A percentile compares a stretch with the other conserved stretches of the same genome.
Conservation (phyloP, 2,797 vertebrate genomes). For the Novumbra hubbsi region DNA sequence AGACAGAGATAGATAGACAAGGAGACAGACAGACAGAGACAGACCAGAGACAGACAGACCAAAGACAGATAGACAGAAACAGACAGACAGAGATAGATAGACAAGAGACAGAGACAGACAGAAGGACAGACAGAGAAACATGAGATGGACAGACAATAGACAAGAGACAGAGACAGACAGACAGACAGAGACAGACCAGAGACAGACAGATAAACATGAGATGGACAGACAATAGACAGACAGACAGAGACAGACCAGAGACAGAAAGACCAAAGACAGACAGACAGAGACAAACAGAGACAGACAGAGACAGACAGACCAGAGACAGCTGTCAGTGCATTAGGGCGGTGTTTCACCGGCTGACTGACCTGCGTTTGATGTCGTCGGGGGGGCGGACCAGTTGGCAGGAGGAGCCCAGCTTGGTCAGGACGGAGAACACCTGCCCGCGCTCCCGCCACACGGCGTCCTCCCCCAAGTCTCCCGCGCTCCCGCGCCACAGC, state of each 20-base stretch:
- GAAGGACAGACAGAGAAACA: neutral
- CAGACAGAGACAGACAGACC: too few species aligned
- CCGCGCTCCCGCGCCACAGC: slow-evolving; percentile 85
- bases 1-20: neutral
- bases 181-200: too few species aligned
- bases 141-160: too few species aligned
- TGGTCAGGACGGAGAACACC: slow-evolving; percentile 96
- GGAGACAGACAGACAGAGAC: slow-evolving; percentile 71
- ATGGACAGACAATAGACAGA: neutral
- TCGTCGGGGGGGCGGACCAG: slow-evolving; percentile 90
- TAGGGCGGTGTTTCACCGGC: too few species aligned
- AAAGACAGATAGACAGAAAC: slow-evolving; percentile 44
- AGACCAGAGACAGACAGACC: slow-evolving; percentile 38
- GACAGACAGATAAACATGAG: too few species aligned
- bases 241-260: slow-evolving; percentile 72
- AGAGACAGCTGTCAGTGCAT: too few species aligned
- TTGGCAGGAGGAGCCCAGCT: slow-evolving; percentile 89
- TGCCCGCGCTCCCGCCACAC: slow-evolving; percentile 93
- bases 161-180: neutral
- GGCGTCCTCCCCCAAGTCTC: slow-evolving; percentile 80
- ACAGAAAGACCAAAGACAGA: neutral
- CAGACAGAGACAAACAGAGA: too few species aligned
- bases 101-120: slow-evolving; percentile 76
- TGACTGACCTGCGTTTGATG: slow-evolving; percentile 89
- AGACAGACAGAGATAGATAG: neutral